phyloP scores from a whole-genome alignment of 2,113 vertebrate genomes.

The Aegotheles bennettii region DNA sequence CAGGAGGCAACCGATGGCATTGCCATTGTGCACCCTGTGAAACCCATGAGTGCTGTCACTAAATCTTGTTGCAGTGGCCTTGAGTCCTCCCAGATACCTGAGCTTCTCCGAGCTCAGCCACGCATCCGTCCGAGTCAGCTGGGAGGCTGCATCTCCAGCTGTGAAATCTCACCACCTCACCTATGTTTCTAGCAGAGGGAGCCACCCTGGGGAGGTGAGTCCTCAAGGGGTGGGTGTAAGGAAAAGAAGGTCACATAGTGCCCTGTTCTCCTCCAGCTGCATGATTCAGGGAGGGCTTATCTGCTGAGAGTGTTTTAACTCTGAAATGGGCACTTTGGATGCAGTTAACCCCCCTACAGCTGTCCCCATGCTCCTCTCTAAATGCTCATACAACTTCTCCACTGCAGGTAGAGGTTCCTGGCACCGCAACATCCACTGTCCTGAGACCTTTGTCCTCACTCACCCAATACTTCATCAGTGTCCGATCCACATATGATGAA shows the following conservation, averaged over 20 bases:
- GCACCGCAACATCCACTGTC: slow-evolving; percentile 71
- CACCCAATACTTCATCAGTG: slow-evolving; percentile 82
- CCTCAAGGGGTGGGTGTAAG: not conserved
- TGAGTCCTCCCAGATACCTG: slow-evolving; percentile 72
- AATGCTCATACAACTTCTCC: not conserved
- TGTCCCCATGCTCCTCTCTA: not conserved
- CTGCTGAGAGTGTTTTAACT: not conserved
- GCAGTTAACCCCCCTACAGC: not conserved
- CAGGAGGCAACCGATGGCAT: not conserved
- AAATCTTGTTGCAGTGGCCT: slow-evolving; percentile 69
- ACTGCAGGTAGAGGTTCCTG: slow-evolving; percentile 80
- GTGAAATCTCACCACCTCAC: slow-evolving; percentile 75
- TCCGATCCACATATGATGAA: slow-evolving; percentile 76
- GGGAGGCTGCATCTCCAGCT: slow-evolving; percentile 65
- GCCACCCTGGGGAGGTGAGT: slow-evolving; percentile 82
- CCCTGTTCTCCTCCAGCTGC: not conserved
- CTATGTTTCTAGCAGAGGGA: slow-evolving; percentile 81
- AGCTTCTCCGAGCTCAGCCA: slow-evolving; percentile 84
- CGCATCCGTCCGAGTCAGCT: slow-evolving; percentile 78
- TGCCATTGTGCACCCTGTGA: not conserved
- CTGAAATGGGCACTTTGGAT: not conserved
- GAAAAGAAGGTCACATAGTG: accelerated
- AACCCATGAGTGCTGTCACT: not conserved
- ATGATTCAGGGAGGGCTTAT: not conserved
- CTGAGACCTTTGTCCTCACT: slow-evolving; percentile 85